Evolutionary conservation across 2,797 vertebrate species (phyloP).

Genomic region (Bovichtus diacanthus): DNA sequence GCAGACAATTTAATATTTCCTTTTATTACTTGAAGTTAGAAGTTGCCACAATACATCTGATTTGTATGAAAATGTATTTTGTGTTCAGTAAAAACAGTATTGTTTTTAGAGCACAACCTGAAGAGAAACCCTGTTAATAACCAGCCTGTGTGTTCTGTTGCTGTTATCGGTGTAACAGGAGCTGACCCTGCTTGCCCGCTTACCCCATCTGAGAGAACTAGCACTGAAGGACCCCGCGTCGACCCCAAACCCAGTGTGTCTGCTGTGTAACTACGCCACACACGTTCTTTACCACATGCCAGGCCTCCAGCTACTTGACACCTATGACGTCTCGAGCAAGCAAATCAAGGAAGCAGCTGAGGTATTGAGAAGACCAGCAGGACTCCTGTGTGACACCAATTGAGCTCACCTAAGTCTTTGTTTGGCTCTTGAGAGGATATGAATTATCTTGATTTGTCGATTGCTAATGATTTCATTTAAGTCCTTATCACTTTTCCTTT

Average conservation of each 20-base stretch:
- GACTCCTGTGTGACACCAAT: neutral
- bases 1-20: neutral
- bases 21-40: neutral
- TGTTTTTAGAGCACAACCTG: neutral
- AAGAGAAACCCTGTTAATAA: neutral
- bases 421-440: neutral
- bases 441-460: neutral
- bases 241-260: conserved; percentile 89
- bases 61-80: neutral
- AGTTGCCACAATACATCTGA: neutral
- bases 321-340: conserved; percentile 86
- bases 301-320: conserved; percentile 88
- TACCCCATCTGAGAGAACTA: conserved; percentile 86
- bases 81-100: neutral
- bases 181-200: conserved; percentile 84
- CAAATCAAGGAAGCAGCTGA: conserved; percentile 90
- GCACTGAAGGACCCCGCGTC: conserved; percentile 89
- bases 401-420: neutral
- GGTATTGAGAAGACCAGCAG: conserved; percentile 72
- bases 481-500: neutral
- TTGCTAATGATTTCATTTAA: neutral
- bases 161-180: conserved; percentile 82
- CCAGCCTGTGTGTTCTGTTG: conserved; percentile 20
- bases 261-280: conserved; percentile 90
- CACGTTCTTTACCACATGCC: conserved; percentile 93